A percentile compares a stretch with the other conserved stretches of the same genome.
These are phyloP conservation scores for Myripristis jacobus DNA, from an alignment of 2,797 vertebrate genomes.

Conservation along the genomic window DNA sequence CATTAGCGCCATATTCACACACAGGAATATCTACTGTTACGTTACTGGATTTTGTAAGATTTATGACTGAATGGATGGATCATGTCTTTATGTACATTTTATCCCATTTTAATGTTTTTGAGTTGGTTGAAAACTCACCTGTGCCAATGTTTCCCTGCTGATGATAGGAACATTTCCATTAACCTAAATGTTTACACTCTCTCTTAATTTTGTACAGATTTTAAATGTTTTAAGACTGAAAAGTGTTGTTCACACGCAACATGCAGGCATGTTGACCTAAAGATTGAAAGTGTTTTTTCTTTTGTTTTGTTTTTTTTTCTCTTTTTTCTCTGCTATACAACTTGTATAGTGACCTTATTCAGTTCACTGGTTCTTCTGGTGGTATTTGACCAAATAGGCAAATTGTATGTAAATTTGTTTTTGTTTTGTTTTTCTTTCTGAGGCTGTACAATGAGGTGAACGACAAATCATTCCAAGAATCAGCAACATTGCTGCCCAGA, in stretches of 20 bases:
- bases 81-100: constrained; percentile 24
- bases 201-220: constrained; percentile 71
- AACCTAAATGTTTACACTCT: constrained; percentile 70
- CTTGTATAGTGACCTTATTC: constrained; percentile 42
- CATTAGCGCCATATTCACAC: constrained; percentile 39
- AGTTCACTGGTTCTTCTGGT: constrained; percentile 40
- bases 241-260: constrained; percentile 74
- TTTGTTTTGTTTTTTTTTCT: too few relatives aligned
- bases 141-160: constrained; percentile 85
- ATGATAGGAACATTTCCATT: constrained; percentile 63
- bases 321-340: constrained; percentile 45
- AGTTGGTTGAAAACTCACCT: constrained; percentile 66
- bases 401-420: constrained; percentile 41
- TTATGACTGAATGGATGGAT: constrained; percentile 21
- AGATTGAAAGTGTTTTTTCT: constrained; percentile 34
- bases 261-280: constrained; percentile 87
- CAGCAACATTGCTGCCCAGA: constrained; percentile 1
- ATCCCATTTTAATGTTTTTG: constrained; percentile 43
- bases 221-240: constrained; percentile 60
- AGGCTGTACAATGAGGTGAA: constrained; percentile 35
- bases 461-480: constrained; percentile 52
- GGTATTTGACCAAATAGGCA: constrained; percentile 50
- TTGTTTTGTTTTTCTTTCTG: constrained; percentile 55
- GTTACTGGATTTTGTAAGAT: constrained; percentile 32
- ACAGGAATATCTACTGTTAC: constrained; percentile 32